These are phyloP conservation scores for Phyllostomus discolor DNA, from an alignment of 2,113 vertebrate genomes.

Conservation along the genomic window DNA sequence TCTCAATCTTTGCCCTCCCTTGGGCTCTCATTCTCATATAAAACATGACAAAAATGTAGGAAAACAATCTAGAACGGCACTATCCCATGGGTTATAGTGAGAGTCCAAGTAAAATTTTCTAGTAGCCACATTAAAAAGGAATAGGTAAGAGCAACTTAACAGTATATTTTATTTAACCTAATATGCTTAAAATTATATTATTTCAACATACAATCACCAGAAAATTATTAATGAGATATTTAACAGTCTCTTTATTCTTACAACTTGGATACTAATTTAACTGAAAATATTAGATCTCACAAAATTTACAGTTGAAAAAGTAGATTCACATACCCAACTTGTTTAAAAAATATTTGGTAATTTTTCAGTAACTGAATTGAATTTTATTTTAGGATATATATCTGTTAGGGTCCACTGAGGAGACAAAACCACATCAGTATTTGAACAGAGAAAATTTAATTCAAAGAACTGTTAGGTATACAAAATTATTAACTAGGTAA, in stretches of 20 bases:
- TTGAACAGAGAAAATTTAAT: neutral
- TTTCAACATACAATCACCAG: neutral
- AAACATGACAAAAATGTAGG: slow-evolving; percentile 16
- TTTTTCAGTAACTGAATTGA: neutral
- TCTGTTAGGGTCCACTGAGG: neutral
- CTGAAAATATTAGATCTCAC: neutral
- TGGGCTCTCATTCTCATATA: neutral
- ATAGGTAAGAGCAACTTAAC: neutral
- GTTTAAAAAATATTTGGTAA: neutral
- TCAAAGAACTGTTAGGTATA: neutral
- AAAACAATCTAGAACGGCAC: neutral
- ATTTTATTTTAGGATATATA: neutral
- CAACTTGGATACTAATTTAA: neutral
- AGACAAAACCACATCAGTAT: neutral
- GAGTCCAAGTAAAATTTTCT: neutral
- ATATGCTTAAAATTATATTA: neutral
- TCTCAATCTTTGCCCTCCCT: neutral
- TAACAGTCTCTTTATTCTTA: neutral
- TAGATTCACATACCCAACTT: neutral
- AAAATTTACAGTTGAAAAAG: neutral
- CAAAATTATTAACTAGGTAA: neutral
- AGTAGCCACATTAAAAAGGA: neutral
- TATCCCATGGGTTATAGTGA: neutral
- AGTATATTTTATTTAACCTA: neutral
- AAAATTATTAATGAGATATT: neutral